Conservation (phyloP, 2,113 vertebrate species). For the Alectura lathami region DNA sequence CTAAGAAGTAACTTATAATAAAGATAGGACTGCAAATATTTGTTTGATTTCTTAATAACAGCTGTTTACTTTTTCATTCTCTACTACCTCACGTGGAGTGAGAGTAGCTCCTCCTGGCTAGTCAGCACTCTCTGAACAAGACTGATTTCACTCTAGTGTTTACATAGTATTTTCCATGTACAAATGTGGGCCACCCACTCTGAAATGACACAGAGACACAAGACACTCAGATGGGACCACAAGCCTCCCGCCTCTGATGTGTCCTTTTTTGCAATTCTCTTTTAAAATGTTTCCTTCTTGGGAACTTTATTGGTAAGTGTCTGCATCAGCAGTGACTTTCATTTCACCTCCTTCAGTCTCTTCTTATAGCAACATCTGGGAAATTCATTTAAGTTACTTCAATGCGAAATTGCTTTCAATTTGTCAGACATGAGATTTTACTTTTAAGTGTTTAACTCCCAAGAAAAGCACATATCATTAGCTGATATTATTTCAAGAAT, state of each 20-base stretch:
- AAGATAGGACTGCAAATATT: neutral
- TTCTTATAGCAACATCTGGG: conserved; percentile 38
- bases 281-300: conserved; percentile 1
- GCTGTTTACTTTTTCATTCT: neutral
- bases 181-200: neutral
- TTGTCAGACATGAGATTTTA: conserved; percentile 39
- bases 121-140: neutral
- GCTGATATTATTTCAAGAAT: conserved; percentile 28
- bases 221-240: neutral
- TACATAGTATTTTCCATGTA: neutral
- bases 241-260: neutral
- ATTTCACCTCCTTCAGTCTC: neutral
- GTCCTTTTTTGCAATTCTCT: neutral
- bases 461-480: neutral
- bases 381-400: conserved; percentile 39
- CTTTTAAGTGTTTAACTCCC: conserved; percentile 16
- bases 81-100: neutral
- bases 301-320: neutral
- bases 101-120: neutral
- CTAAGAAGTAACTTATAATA: neutral
- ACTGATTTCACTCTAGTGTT: neutral
- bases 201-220: neutral
- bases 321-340: conserved; percentile 12
- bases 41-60: neutral
- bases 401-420: conserved; percentile 43